Base-by-base conservation (phyloP, 1,140 invertebrate genomes). In the Trypoxylus dichotomus region DNA sequence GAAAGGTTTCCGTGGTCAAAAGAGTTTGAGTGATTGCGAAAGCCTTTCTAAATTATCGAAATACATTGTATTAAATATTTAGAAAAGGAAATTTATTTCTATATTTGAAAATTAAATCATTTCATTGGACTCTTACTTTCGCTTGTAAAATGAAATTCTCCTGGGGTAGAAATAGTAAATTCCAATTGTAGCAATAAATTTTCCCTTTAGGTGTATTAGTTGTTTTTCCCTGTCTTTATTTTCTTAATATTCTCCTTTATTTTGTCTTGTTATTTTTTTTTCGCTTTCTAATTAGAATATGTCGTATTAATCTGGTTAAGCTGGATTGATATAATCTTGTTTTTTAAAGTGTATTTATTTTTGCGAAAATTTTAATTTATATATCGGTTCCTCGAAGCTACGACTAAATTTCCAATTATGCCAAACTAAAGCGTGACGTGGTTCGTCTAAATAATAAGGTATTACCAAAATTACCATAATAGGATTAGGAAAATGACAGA, bases 381-480 rank as follows among this genome's bases (percentile, higher is more conserved):
- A 63, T 63, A 63, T 63, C 19, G 21, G 24, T 63, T 63, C 25
- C 60, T 13, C n/a, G 10, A 63, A 27, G 60, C 5, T 6, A n/a
- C 19, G 43, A 13, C 3, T 15, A 47, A 47, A 15, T 47, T 47
- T 27, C 6, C 60, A 63, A 63, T 63, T 24, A 21, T 63, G 19
- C 19, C 19, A 19, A 63, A 5, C 6, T 13, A 63, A 63, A 63
- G 3, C 13, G 21, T 63, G 24, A 47, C 43, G 43, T 47, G 43
- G 43, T 63, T 6, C 19, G 19, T 63, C 24, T 25, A 24, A 63
- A 19, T 63, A 63, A 63, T 63, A 63, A 63, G 60, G 60, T 63
- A 63, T 63, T 63, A 63, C 21, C n/a, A 63, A 25, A 63, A 63
- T 63, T 63, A 63, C 10, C 60, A 63, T 63, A 63, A 63, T 27